Conservation (phyloP, 2,797 vertebrate species). For the Notoglanidium macrostoma region DNA sequence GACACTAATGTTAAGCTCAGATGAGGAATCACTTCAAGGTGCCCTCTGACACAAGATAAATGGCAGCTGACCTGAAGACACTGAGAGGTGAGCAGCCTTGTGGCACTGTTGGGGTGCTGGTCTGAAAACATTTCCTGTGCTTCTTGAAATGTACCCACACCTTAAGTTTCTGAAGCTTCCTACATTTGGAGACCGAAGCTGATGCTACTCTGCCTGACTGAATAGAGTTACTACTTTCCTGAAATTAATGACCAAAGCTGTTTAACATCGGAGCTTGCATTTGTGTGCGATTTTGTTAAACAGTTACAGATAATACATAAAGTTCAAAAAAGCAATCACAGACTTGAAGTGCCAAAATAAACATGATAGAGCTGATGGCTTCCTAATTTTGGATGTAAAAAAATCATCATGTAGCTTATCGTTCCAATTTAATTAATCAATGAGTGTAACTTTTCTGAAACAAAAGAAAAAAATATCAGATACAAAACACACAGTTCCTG, state of each 20-base stretch:
- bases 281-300: background rate
- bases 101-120: slow-evolving; percentile 63
- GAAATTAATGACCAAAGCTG: background rate
- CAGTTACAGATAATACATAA: background rate
- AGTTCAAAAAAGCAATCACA: background rate
- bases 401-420: background rate
- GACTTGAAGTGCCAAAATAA: background rate
- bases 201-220: background rate
- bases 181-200: background rate
- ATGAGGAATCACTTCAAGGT: slow-evolving; percentile 57
- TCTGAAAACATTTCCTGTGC: slow-evolving; percentile 64
- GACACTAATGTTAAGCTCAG: slow-evolving; percentile 40
- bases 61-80: slow-evolving; percentile 59
- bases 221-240: background rate
- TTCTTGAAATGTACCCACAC: slow-evolving; percentile 33
- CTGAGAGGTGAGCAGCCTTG: slow-evolving; percentile 63
- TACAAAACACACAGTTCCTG: slow-evolving; percentile 52
- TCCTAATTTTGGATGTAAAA: background rate
- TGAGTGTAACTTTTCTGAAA: background rate
- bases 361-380: background rate
- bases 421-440: slow-evolving; percentile 1
- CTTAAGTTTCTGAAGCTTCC: slow-evolving; percentile 31
- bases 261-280: background rate
- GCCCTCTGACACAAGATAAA: slow-evolving; percentile 65
- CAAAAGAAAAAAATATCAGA: slow-evolving; percentile 44